Percentiles rank a stretch among this genome's conserved stretches.
phyloP scores from a whole-genome alignment of 2,113 vertebrate species.

The Raja brachyura region DNA sequence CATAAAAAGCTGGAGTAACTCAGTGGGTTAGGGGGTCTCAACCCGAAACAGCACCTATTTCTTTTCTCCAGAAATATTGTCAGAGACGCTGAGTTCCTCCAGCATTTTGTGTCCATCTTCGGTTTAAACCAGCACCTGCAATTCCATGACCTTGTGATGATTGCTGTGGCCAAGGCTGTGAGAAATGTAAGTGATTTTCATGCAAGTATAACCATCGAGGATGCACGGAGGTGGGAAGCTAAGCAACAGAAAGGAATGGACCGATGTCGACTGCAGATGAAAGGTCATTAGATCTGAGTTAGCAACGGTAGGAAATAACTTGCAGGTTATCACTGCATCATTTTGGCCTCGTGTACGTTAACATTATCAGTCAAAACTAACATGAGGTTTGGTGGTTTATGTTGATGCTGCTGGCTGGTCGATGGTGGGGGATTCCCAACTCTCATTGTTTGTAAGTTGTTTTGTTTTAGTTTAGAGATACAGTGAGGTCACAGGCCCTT shows the following conservation, averaged over 20 bases:
- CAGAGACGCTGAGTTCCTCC: no score
- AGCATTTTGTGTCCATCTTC: no score
- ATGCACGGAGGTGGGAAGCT: neutral
- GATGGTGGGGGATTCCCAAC: conserved; percentile 15
- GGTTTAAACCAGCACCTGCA: no score
- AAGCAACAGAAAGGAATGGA: neutral
- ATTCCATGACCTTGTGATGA: no score
- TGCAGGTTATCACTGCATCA: neutral
- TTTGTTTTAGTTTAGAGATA: neutral
- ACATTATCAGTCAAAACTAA: conserved; percentile 11
- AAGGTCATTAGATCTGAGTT: neutral
- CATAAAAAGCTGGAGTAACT: no score
- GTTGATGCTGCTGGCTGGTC: neutral
- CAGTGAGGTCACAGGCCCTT: no score
- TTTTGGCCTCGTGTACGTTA: neutral
- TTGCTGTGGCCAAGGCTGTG: neutral
- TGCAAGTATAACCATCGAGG: neutral
- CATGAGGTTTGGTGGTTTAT: neutral
- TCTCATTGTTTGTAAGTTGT: neutral
- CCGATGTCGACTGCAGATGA: neutral
- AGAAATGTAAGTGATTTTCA: neutral
- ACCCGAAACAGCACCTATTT: no score
- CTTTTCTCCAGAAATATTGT: no score
- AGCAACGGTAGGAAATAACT: neutral
- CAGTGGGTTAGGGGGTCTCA: no score